Percentiles rank a stretch among this genome's conserved stretches.
Conservation (phyloP, 2,797 vertebrate species). For the Cetoscarus ocellatus region DNA sequence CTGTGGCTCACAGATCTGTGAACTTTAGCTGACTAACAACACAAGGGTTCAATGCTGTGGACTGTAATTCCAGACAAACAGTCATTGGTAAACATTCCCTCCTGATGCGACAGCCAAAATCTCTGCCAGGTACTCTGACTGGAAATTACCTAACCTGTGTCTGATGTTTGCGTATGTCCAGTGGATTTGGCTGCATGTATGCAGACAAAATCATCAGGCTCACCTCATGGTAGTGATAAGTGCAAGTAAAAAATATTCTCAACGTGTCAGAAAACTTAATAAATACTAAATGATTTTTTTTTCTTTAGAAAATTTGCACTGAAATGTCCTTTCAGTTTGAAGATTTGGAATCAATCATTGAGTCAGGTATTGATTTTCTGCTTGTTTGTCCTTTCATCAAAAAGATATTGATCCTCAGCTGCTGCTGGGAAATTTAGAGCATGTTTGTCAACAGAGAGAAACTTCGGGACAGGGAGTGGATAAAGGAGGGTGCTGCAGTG, state of each 20-base stretch:
- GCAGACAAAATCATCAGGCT: neutral
- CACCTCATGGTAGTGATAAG: no score
- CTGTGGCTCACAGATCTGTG: no score
- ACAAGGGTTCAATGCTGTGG: no score
- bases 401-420: constrained; percentile 54
- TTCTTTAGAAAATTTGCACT: no score
- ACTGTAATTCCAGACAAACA: neutral
- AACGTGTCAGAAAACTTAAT: neutral
- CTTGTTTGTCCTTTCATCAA: constrained; percentile 37
- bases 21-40: no score
- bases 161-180: constrained; percentile 5
- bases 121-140: neutral
- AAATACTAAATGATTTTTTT: neutral
- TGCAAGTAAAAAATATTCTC: no score
- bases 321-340: neutral
- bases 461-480: no score
- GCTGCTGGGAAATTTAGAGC: constrained; percentile 55
- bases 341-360: neutral
- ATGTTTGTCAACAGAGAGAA: constrained; percentile 5
- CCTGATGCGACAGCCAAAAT: constrained; percentile 9
- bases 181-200: neutral
- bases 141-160: constrained; percentile 1
- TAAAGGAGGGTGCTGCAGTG: constrained; percentile 3
- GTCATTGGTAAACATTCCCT: neutral
- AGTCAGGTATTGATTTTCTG: constrained; percentile 48